Conservation (phyloP, 2,888 invertebrate genomes). For the Diaperis boleti region DNA sequence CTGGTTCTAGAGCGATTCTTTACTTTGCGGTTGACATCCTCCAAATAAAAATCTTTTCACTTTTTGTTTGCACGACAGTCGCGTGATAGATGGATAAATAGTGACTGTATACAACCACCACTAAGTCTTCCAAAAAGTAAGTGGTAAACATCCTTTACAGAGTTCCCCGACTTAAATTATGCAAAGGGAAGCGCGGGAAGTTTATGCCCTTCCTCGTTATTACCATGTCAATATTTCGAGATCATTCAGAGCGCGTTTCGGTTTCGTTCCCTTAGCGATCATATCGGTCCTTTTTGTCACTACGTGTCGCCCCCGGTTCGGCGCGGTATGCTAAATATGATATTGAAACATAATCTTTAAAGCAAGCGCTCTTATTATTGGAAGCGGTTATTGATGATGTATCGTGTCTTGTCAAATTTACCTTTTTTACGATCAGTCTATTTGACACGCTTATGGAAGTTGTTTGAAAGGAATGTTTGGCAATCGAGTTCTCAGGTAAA, state of each 20-base stretch:
- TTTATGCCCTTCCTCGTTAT: constrained; percentile 34
- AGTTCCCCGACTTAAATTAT: constrained; percentile 34
- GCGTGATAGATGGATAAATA: constrained; percentile 35
- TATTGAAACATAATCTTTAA: constrained; percentile 14
- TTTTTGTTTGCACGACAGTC: constrained; percentile 20
- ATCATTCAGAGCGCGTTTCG: constrained; percentile 32
- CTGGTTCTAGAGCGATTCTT: constrained; percentile 30
- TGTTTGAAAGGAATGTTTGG: too few species aligned
- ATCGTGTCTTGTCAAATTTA: constrained; percentile 13
- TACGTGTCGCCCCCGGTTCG: constrained; percentile 11
- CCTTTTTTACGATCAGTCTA: background rate
- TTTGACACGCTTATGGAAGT: background rate
- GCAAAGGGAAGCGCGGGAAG: constrained; percentile 27
- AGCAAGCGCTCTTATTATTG: constrained; percentile 12
- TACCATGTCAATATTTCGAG: constrained; percentile 38
- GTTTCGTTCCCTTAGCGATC: constrained; percentile 31
- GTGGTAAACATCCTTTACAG: constrained; percentile 29
- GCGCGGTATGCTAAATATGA: constrained; percentile 8
- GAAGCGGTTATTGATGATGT: background rate
- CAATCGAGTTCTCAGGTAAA: too few species aligned
- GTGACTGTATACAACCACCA: constrained; percentile 2
- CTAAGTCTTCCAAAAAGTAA: constrained; percentile 15
- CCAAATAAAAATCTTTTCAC: constrained; percentile 30
- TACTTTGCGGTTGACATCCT: constrained; percentile 33
- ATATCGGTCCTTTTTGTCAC: constrained; percentile 14